Conservation (phyloP, 2,797 vertebrate species). For the Chrosomus eos region DNA sequence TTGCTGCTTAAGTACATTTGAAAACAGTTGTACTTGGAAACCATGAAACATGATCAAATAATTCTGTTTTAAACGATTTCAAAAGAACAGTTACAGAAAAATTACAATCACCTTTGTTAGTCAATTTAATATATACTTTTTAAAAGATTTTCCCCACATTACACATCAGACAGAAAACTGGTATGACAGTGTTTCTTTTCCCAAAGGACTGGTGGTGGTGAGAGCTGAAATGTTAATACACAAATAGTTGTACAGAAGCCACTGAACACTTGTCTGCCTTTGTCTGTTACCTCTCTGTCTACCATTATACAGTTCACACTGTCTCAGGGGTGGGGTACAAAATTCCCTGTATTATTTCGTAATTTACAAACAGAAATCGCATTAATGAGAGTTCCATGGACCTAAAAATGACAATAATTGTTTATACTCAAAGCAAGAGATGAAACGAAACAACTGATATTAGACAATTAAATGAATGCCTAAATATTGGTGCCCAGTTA, state of each 20-base stretch:
- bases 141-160: not conserved
- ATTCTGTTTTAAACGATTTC: no score
- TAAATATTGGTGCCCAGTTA: not conserved
- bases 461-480: not conserved
- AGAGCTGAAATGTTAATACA: slow-evolving; percentile 55
- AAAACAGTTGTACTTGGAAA: not conserved
- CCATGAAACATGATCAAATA: no score
- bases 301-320: slow-evolving; percentile 47
- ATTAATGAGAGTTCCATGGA: slow-evolving; percentile 43
- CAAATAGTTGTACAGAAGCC: slow-evolving; percentile 36
- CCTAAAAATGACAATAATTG: not conserved
- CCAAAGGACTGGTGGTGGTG: not conserved
- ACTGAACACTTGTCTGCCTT: slow-evolving; percentile 66
- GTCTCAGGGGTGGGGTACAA: slow-evolving; percentile 38
- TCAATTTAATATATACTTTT: not conserved
- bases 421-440: not conserved
- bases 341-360: slow-evolving; percentile 24
- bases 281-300: slow-evolving; percentile 62
- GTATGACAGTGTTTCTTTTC: not conserved
- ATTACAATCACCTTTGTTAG: not conserved
- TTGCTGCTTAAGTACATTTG: not conserved
- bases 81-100: not conserved
- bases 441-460: not conserved
- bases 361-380: slow-evolving; percentile 30
- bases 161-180: not conserved